Evolutionary conservation across 2,888 invertebrate species (phyloP).

Genomic region (Hylaea fasciaria): DNA sequence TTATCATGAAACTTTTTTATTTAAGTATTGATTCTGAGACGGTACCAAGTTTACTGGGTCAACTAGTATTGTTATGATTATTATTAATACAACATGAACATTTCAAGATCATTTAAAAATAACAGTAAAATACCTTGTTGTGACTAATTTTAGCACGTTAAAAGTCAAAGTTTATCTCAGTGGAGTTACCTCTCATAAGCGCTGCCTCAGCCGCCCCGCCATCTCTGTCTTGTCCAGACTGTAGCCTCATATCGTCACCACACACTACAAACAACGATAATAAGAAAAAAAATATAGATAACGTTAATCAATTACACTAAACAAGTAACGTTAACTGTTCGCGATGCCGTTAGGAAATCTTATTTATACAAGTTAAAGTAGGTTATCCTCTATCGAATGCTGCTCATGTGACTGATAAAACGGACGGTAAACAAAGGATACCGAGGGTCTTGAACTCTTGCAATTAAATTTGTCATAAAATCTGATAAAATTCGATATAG

Average conservation of each 20-base stretch:
- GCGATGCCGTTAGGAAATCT: slow-evolving; percentile 56
- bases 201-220: slow-evolving; percentile 72
- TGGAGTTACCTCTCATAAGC: slow-evolving; percentile 57
- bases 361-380: slow-evolving; percentile 77
- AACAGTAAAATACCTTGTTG: no score
- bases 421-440: slow-evolving; percentile 56
- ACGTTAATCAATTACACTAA: slow-evolving; percentile 29
- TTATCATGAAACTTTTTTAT: no score
- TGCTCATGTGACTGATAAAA: slow-evolving; percentile 75
- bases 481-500: slow-evolving; percentile 41
- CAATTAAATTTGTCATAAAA: slow-evolving; percentile 40
- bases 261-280: slow-evolving; percentile 34
- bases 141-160: neutral
- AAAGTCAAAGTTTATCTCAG: slow-evolving; percentile 5
- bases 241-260: slow-evolving; percentile 64
- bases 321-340: slow-evolving; percentile 53
- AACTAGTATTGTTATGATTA: no score
- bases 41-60: no score
- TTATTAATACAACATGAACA: no score
- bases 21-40: no score
- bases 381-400: slow-evolving; percentile 77
- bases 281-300: slow-evolving; percentile 47
- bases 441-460: slow-evolving; percentile 45
- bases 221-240: slow-evolving; percentile 75
- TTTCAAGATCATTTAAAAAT: no score